Evolutionary conservation across 2,888 invertebrate species (phyloP), one percentile per base, ranked within the genome.

Genomic region (Dicyrtoma fusca): DNA sequence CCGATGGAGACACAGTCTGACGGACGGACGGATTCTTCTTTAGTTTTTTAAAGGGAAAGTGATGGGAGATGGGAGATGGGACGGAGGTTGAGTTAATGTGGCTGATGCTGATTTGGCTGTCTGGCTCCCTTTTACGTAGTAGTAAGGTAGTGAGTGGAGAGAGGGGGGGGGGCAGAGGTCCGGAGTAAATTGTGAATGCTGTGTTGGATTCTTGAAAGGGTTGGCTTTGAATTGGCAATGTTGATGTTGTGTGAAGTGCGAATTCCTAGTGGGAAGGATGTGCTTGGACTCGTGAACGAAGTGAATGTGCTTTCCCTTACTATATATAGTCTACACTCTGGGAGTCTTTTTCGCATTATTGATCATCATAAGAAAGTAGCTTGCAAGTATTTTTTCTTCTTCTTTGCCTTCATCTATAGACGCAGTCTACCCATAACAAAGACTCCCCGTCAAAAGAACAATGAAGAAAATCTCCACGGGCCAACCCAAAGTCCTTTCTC

Each of bases 301-400:
- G 34, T 59, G 53, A 62, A 62, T 47, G 69, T n/a, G 19, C 63
- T 63, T 57, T 66, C 53, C 45, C 59, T 34, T 59, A 14, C 26
- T 57, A 14, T 14, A 14, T 34, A n/a, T 14, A 14, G 3, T 59
- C 21, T 44, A 17, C 57, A 25, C 42, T 61, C 66, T 14, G 26
- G n/a, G 13, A 68, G 42, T 75, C 72, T 75, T 75, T 75, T 72
- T 75, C 72, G 72, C 75, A 75, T 75, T 75, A 75, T 75, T 75
- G 72, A 72, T 75, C 72, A 75, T 75, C 72, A 75, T 73, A 73
- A 61, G 73, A 73, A 72, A 73, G 73, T 69, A 73, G 73, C 69
- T 71, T 59, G 47, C 34, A 64, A 73, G 69, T 69, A 69, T 69
- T 73, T 73, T 51, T 69, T 57, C 47, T 47, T 69, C 49, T 51